Percentiles rank a stretch among this genome's conserved stretches.
Evolutionary conservation across 2,113 vertebrate species (phyloP).

Genomic region (Nycticryphes semicollaris): DNA sequence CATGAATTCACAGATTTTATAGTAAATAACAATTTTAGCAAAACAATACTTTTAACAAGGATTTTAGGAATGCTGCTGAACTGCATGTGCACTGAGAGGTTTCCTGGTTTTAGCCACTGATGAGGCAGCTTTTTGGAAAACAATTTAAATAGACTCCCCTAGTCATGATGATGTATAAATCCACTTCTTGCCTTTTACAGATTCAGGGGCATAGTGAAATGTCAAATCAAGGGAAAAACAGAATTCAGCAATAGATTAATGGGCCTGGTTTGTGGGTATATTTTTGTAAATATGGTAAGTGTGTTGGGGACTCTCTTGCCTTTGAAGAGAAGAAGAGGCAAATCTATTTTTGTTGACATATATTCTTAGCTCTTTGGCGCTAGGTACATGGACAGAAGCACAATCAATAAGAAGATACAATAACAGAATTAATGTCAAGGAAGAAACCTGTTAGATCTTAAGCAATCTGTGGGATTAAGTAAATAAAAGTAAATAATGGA

Average conservation of each 20-base stretch:
- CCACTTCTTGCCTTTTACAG: not conserved
- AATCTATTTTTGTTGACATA: not conserved
- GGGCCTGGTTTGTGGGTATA: not conserved
- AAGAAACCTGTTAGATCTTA: not conserved
- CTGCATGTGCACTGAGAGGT: not conserved
- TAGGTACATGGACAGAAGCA: not conserved
- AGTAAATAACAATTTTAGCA: not conserved
- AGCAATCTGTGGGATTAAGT: not conserved
- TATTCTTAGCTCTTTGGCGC: not conserved
- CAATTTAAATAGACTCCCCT: not conserved
- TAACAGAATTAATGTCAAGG: not conserved
- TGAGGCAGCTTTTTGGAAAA: not conserved
- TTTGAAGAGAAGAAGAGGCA: not conserved
- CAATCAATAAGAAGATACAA: not conserved
- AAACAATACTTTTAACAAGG: not conserved
- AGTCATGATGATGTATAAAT: not conserved
- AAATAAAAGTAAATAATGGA: not conserved
- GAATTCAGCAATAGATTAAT: not conserved
- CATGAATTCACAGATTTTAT: not conserved
- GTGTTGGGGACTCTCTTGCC: not conserved
- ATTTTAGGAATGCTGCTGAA: not conserved
- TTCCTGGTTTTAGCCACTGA: not conserved
- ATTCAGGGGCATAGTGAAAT: not conserved
- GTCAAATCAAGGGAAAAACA: not conserved
- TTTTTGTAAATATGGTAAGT: not conserved